phyloP scores from a whole-genome alignment of 2,113 vertebrate genomes.

The Petroica traversi region DNA sequence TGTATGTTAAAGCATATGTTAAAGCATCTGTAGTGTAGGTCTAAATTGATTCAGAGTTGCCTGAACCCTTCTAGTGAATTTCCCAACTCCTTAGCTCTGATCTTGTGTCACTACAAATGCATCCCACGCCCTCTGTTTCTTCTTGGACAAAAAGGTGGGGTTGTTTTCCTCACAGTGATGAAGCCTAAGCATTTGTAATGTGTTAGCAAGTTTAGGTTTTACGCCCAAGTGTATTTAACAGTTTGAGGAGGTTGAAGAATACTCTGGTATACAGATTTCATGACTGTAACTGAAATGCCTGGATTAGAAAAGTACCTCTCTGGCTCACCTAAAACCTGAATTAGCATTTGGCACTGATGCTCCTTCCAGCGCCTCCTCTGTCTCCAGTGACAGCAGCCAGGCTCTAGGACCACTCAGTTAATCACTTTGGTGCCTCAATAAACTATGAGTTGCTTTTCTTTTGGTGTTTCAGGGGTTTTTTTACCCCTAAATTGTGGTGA shows the following conservation, averaged over 20 bases:
- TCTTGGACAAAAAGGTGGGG: not conserved
- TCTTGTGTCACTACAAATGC: not conserved
- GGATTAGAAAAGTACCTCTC: not conserved
- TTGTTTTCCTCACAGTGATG: not conserved
- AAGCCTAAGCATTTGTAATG: not conserved
- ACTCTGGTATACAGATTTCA: not conserved
- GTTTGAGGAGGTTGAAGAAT: not conserved
- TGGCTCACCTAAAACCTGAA: not conserved
- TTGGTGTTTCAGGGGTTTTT: not conserved
- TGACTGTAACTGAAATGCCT: not conserved
- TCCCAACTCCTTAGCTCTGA: not conserved
- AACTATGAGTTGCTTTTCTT: not conserved
- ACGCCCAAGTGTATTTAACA: not conserved
- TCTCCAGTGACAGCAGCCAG: not conserved
- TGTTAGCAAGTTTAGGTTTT: not conserved
- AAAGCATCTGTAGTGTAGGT: not conserved
- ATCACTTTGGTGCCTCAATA: not conserved
- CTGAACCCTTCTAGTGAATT: not conserved
- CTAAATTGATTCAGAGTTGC: not conserved
- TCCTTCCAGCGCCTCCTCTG: not conserved
- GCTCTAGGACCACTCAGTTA: not conserved
- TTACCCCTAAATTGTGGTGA: not conserved
- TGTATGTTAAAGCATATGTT: not conserved
- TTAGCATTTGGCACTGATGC: not conserved
- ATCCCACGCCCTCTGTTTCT: not conserved